phyloP scores from a whole-genome alignment of 1,140 invertebrate genomes.

The Drosophila novamexicana region DNA sequence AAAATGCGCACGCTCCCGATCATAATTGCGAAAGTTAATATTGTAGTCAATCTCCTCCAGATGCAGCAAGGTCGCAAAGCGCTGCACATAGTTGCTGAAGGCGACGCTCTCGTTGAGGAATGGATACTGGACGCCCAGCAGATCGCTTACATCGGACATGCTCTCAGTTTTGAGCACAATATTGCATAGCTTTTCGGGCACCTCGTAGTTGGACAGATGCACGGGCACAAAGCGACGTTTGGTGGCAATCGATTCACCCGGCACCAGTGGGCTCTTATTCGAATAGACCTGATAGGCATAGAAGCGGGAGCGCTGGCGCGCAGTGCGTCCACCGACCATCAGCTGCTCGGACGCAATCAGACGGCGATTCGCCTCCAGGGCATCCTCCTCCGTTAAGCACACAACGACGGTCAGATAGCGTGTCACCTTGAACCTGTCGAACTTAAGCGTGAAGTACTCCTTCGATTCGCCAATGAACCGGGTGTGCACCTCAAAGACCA shows the following conservation, averaged over 20 bases:
- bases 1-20: constrained; percentile 88
- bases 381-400: constrained; percentile 19
- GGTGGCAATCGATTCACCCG: constrained; percentile 86
- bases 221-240: constrained; percentile 81
- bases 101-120: constrained; percentile 85
- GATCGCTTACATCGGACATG: constrained; percentile 72
- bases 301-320: constrained; percentile 45
- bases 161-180: constrained; percentile 83
- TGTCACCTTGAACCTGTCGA: constrained; percentile 85
- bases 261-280: constrained; percentile 82
- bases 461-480: constrained; percentile 86
- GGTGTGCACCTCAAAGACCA: constrained; percentile 67
- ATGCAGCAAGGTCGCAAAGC: constrained; percentile 90
- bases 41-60: constrained; percentile 91
- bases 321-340: constrained; percentile 9
- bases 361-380: constrained; percentile 28
- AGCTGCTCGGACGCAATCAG: constrained; percentile 40
- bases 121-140: constrained; percentile 83
- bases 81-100: constrained; percentile 86
- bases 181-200: constrained; percentile 87
- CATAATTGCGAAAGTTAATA: constrained; percentile 88
- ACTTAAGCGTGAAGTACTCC: constrained; percentile 86
- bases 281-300: constrained; percentile 79
- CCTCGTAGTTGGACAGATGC: constrained; percentile 85
- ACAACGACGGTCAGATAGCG: constrained; percentile 43